phyloP scores from a whole-genome alignment of 2,797 vertebrate genomes.

The Thunnus albacares region DNA sequence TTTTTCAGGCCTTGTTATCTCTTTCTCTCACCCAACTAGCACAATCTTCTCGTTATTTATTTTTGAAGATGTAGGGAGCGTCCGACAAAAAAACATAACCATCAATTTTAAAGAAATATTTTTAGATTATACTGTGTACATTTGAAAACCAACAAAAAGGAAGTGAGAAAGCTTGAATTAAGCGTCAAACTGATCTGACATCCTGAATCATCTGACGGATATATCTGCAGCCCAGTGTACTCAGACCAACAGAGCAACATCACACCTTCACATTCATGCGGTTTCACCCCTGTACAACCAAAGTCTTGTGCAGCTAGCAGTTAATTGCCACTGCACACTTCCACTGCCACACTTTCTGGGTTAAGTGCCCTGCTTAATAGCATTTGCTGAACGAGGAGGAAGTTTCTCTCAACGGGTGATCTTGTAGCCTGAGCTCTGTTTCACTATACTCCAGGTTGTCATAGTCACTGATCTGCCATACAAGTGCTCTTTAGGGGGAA shows the following conservation, averaged over 20 bases:
- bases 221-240: not conserved
- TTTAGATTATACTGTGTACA: not conserved
- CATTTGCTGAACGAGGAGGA: conserved; percentile 3
- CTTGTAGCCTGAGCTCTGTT: not conserved
- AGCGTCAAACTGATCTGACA: not conserved
- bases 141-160: not conserved
- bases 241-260: not conserved
- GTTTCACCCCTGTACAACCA: not conserved
- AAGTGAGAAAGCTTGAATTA: not conserved
- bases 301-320: not conserved
- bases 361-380: conserved; percentile 16
- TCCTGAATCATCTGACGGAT: conserved; percentile 3
- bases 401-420: conserved; percentile 22
- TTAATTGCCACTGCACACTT: conserved; percentile 8
- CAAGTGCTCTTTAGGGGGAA: conserved; percentile 6
- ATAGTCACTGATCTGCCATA: not conserved
- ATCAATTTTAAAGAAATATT: not conserved
- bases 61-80: not conserved
- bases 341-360: not conserved
- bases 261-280: not conserved
- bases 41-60: conserved; percentile 8
- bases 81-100: conserved; percentile 4
- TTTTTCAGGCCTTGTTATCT: conserved; percentile 60
- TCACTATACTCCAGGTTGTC: conserved; percentile 12
- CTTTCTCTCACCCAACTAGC: conserved; percentile 5